Evolutionary conservation across 1,140 invertebrate species (phyloP), one percentile per base, ranked within the genome.

Genomic region (Drosophila melanogaster): DNA sequence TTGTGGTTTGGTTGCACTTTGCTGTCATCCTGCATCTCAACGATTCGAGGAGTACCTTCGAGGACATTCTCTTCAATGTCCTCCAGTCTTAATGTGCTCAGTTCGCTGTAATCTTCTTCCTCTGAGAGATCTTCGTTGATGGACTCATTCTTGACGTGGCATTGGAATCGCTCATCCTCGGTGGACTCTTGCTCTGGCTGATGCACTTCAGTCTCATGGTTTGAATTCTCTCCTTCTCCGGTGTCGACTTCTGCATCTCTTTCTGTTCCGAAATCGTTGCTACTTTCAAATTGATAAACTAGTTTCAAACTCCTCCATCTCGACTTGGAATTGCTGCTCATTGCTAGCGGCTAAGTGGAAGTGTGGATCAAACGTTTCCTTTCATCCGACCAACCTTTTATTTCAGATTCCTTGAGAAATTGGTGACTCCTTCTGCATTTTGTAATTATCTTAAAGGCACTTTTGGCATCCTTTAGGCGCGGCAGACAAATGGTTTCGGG

Each of bases 61-160:
- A 1, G 14, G 19, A 47, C 14, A 57, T 58, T 17, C 7, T 38
- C 15, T 15, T 60, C 53, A 1, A 26, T 17, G 7, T 56, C 22
- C 22, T 38, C 57, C 57, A n/a, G 4, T n/a, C 15, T 60, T 38
- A 11, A n/a, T 15, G 4, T 15, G 19, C 19, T 22, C 19, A 59
- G 15, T 24, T 37, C 49, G 22, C 33, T 54, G 19, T 24, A 11
- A 6, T 17, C n/a, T 6, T 53, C 30, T 8, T 53, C 11, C 24
- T 6, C 49, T 12, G 47, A 30, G 11, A 6, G 1, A 22, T 57
- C 50, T 7, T 56, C 33, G 11, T 60, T 33, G 3, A 57, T 11
- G 14, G 51, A 51, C 30, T 60, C 57, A 33, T 38, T 60, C 12
- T 60, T 56, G 3, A 60, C 57, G 6, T 57, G 11, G 11, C 11